These are phyloP conservation scores for Sebastes hubbsi DNA, from an alignment of 2,797 vertebrate species.

Conservation along the genomic window DNA sequence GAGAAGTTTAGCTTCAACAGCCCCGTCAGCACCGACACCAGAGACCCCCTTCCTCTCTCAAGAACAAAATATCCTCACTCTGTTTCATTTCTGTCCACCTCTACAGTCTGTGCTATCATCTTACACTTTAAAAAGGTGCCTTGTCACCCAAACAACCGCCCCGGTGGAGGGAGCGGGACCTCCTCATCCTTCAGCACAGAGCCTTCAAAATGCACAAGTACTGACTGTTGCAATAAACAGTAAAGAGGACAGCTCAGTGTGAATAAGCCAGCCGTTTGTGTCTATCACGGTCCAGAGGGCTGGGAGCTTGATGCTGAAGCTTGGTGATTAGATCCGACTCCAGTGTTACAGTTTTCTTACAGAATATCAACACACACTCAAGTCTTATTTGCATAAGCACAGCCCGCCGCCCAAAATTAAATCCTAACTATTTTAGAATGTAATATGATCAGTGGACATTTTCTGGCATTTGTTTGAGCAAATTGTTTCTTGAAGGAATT, in stretches of 20 bases:
- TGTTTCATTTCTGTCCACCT: slow-evolving; percentile 21
- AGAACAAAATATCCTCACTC: slow-evolving; percentile 2
- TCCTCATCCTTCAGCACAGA: not conserved
- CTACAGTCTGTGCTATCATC: slow-evolving; percentile 8
- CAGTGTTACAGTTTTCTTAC: not conserved
- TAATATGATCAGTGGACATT: slow-evolving; percentile 1
- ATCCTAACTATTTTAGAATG: not conserved
- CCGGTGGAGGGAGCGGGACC: not conserved
- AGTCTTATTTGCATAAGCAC: not conserved
- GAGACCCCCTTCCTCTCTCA: slow-evolving; percentile 12
- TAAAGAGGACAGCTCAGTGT: slow-evolving; percentile 8
- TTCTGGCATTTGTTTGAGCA: not conserved
- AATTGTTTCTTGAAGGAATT: slow-evolving; percentile 11
- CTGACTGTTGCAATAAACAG: slow-evolving; percentile 11
- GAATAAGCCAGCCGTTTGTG: slow-evolving; percentile 10
- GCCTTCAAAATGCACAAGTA: slow-evolving; percentile 5
- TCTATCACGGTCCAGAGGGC: slow-evolving; percentile 26
- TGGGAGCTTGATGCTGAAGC: slow-evolving; percentile 2
- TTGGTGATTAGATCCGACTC: slow-evolving; percentile 4
- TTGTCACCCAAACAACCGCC: slow-evolving; percentile 24
- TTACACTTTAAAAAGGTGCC: slow-evolving; percentile 13
- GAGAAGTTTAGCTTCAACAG: slow-evolving; percentile 1
- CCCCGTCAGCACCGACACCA: slow-evolving; percentile 26
- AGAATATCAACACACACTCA: not conserved
- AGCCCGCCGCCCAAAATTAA: not conserved